Evolutionary conservation across 2,113 vertebrate species (phyloP).

Genomic region (Crypturellus undulatus): DNA sequence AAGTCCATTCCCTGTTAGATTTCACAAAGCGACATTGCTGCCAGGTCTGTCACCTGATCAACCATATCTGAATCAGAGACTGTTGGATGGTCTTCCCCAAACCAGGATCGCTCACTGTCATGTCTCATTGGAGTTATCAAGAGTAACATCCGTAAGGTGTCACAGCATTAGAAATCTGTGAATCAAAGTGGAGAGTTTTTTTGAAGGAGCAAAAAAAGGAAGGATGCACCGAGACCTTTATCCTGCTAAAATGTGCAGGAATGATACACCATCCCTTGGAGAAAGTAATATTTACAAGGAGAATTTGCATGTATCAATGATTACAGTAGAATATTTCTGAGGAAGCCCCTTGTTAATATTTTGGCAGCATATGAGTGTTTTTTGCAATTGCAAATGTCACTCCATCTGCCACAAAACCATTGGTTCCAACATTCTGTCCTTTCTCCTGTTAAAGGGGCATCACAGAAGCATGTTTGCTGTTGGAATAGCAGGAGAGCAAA

Average conservation of each 20-base stretch:
- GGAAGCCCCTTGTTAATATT: conserved; percentile 39
- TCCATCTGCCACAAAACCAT: conserved; percentile 49
- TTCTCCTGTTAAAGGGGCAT: background rate
- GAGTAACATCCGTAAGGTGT: accelerated
- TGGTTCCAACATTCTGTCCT: conserved; percentile 18
- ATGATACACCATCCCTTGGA: background rate
- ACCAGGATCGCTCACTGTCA: accelerated
- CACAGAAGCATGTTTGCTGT: background rate
- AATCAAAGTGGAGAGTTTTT: background rate
- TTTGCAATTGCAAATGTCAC: background rate
- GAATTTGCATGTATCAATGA: background rate
- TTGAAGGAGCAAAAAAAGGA: background rate
- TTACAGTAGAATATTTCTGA: conserved; percentile 16
- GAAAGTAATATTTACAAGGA: conserved; percentile 3
- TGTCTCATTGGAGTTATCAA: background rate
- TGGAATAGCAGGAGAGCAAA: background rate
- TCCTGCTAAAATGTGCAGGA: background rate
- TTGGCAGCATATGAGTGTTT: conserved; percentile 27
- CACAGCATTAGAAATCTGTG: background rate
- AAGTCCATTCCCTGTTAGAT: background rate
- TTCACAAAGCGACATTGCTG: background rate
- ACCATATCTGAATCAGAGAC: background rate
- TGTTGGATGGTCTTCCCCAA: background rate
- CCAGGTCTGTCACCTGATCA: background rate
- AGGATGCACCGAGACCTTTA: background rate